Percentiles rank a stretch among this genome's conserved stretches.
Evolutionary conservation across 2,113 vertebrate species (phyloP).

Genomic region (Corythaeola cristata): DNA sequence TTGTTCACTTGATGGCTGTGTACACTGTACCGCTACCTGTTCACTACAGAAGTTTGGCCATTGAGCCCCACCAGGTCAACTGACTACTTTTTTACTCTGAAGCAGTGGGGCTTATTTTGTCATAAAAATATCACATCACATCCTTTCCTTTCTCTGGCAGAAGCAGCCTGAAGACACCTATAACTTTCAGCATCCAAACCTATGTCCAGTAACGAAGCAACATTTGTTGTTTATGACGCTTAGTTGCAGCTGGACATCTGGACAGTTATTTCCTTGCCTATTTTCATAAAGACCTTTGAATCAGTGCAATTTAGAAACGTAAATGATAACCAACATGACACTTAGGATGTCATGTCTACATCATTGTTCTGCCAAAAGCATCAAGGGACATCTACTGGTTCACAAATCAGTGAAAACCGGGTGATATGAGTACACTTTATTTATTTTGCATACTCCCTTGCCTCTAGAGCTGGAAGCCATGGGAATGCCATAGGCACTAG

Average conservation of each 20-base stretch:
- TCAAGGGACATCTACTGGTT: background rate
- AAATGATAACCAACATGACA: background rate
- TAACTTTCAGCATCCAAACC: background rate
- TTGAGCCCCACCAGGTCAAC: background rate
- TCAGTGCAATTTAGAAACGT: background rate
- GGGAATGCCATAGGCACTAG: too few relatives aligned
- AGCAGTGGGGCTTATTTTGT: background rate
- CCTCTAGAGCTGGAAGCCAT: background rate
- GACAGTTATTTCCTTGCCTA: background rate
- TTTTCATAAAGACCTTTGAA: background rate
- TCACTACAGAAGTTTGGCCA: background rate
- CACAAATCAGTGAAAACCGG: background rate
- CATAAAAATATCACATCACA: background rate
- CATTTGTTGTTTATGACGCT: background rate
- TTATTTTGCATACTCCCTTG: background rate
- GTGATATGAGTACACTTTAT: background rate
- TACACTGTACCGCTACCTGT: too few relatives aligned
- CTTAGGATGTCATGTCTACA: background rate
- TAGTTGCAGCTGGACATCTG: background rate
- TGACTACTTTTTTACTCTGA: background rate
- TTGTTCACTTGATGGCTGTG: fast-evolving
- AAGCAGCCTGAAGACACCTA: background rate
- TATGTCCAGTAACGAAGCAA: background rate
- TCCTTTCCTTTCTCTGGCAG: too few relatives aligned
- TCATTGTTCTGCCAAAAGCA: fast-evolving